Evolutionary conservation across 2,797 vertebrate species (phyloP).

Genomic region (Acrossocheilus fasciatus): DNA sequence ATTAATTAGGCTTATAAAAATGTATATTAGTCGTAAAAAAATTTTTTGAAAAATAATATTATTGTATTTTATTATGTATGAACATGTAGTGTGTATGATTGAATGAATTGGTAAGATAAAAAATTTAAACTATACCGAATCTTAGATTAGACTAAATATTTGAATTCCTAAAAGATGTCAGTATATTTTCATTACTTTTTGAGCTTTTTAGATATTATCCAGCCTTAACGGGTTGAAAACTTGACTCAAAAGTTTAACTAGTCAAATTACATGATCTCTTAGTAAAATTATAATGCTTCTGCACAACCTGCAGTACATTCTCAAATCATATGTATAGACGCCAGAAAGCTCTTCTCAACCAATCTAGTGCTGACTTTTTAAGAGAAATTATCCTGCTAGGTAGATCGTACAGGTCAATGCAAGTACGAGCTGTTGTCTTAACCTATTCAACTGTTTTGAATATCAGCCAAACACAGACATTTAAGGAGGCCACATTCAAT

Average conservation of each 20-base stretch:
- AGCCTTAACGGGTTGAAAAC: neutral
- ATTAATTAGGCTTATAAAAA: neutral
- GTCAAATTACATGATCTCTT: constrained; percentile 7
- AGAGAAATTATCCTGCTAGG: constrained; percentile 7
- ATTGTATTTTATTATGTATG: neutral
- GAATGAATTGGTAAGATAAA: neutral
- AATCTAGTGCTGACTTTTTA: constrained; percentile 10
- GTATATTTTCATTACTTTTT: neutral
- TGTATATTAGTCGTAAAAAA: neutral
- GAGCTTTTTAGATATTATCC: neutral
- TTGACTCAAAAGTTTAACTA: constrained; percentile 13
- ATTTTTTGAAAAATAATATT: neutral
- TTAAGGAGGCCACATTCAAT: constrained; percentile 5
- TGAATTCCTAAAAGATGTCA: constrained; percentile 14
- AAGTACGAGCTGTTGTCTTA: constrained; percentile 32
- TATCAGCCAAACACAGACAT: constrained; percentile 37
- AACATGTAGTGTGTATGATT: neutral
- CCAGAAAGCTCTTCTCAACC: constrained; percentile 9
- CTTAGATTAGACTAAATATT: neutral
- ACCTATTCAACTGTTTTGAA: constrained; percentile 31
- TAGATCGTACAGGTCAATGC: constrained; percentile 17
- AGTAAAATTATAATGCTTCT: constrained; percentile 26
- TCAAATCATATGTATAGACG: neutral
- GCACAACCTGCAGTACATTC: constrained; percentile 7
- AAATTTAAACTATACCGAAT: neutral